Percentiles rank a stretch among this genome's conserved stretches.
Conservation (phyloP, 2,113 vertebrate genomes). For the Macheiramphus alcinus region DNA sequence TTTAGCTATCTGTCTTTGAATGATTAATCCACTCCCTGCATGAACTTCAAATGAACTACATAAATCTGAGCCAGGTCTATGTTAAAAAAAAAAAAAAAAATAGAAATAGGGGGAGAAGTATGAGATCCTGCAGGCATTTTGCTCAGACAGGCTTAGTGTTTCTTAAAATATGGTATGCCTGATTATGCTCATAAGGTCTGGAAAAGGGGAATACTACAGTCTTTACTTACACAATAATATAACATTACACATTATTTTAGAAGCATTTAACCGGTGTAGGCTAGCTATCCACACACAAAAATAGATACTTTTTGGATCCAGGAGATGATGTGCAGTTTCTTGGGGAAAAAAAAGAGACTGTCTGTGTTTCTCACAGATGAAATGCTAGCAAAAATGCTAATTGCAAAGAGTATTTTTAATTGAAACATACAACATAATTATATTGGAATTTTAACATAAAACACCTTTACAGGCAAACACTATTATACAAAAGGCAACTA, state of each 20-base stretch:
- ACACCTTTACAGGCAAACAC: neutral
- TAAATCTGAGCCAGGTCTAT: neutral
- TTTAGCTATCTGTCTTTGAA: neutral
- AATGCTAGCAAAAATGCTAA: neutral
- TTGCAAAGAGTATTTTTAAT: neutral
- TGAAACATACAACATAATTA: neutral
- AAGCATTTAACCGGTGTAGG: neutral
- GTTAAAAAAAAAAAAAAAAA: neutral
- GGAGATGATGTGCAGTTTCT: neutral
- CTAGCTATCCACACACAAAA: neutral
- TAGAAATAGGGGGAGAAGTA: neutral
- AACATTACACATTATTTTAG: neutral
- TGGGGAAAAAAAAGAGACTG: neutral
- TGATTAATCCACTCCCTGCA: neutral
- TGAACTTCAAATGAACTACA: constrained; percentile 35
- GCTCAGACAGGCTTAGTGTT: neutral
- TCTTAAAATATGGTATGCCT: neutral
- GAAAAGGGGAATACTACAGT: neutral
- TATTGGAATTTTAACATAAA: neutral
- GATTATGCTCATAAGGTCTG: neutral
- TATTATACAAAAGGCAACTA: neutral
- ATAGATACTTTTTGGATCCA: neutral
- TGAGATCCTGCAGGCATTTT: constrained; percentile 9
- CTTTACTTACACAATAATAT: neutral
- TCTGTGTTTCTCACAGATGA: neutral